Percentiles rank a stretch among this genome's conserved stretches.
These are phyloP conservation scores for Cataglyphis livida DNA, from an alignment of 2,888 invertebrate genomes.

Conservation along the genomic window DNA sequence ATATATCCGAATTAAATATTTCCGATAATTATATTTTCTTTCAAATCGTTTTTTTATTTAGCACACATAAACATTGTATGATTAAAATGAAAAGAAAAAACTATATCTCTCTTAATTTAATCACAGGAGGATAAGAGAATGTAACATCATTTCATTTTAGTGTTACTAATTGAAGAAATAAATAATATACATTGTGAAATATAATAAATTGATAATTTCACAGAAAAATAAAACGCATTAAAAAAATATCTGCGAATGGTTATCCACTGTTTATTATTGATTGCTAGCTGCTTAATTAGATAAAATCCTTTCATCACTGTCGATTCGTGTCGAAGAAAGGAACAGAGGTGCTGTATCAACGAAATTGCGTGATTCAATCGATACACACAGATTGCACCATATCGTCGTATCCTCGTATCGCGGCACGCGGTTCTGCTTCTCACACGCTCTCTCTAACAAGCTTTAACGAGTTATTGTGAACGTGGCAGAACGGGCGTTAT, in stretches of 20 bases:
- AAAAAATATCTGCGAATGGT: not conserved
- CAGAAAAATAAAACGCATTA: not conserved
- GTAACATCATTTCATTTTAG: not conserved
- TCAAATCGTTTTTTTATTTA: slow-evolving; percentile 25
- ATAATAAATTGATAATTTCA: not conserved
- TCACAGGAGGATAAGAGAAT: not conserved
- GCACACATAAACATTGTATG: slow-evolving; percentile 7
- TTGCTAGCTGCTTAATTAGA: not conserved
- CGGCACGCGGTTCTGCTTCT: slow-evolving; percentile 51
- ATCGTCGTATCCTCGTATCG: slow-evolving; percentile 1
- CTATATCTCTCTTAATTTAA: not conserved
- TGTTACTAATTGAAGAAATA: not conserved
- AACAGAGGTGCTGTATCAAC: not conserved
- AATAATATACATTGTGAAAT: not conserved
- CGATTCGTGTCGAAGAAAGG: not conserved
- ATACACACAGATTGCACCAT: slow-evolving; percentile 14
- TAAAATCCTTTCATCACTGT: not conserved
- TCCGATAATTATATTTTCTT: slow-evolving; percentile 26
- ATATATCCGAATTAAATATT: slow-evolving; percentile 37
- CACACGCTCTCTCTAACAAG: slow-evolving; percentile 37
- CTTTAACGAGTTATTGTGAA: slow-evolving; percentile 77
- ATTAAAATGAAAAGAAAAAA: slow-evolving; percentile 3
- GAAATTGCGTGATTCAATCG: slow-evolving; percentile 22
- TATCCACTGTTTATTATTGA: not conserved
- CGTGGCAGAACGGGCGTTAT: slow-evolving; percentile 72